Evolutionary conservation across 2,888 invertebrate genomes (phyloP), one percentile per base, ranked within the genome.

Genomic region (Bruchidius siliquastri): DNA sequence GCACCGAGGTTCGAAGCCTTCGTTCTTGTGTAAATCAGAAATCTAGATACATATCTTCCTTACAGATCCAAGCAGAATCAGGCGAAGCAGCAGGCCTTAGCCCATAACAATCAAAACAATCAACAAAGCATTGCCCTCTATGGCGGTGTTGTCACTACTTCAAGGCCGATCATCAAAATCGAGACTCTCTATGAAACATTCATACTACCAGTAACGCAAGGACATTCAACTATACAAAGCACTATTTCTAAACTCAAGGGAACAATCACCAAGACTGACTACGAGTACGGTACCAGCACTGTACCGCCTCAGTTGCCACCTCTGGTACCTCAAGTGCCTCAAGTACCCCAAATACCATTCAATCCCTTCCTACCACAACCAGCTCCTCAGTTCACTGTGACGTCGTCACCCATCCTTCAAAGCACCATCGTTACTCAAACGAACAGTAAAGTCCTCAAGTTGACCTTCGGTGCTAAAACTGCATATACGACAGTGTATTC

Each of bases 401-500:
- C 93, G 26, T 94, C 94, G 13, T 93, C 94, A 0, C 94, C 95
- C 0, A 88, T 95, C n/a, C 89, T 96, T 22, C 90, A 93, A 75
- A 94, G 93, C 82, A 94, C 95, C 0, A 88, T 93, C 80, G 90
- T 95, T 20, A 93, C 93, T 0, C 90, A 93, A 78, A 95, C 95
- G 0, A 91, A 93, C 77, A 95, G 95, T 80, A 93, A 94, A 87
- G 88, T 96, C 72, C 87, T 96, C 76, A 95, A 96, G 86, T 87
- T 96, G 79, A 96, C 95, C 18, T 96, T 96, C 84, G 96, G 96
- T n/a, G 96, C 96, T 49, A 95, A 94, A 85, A 96, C 96, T 0
- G 92, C 95, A 0, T 94, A 93, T 84, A 96, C 96, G 8, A 96
- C 96, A 0, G 88, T 96, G 74, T 95, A 92, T 85, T 93, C 94